A percentile compares a stretch with the other conserved stretches of the same genome.
Evolutionary conservation across 2,888 invertebrate species (phyloP).

Genomic region (Eumacrocentrus americanus): DNA sequence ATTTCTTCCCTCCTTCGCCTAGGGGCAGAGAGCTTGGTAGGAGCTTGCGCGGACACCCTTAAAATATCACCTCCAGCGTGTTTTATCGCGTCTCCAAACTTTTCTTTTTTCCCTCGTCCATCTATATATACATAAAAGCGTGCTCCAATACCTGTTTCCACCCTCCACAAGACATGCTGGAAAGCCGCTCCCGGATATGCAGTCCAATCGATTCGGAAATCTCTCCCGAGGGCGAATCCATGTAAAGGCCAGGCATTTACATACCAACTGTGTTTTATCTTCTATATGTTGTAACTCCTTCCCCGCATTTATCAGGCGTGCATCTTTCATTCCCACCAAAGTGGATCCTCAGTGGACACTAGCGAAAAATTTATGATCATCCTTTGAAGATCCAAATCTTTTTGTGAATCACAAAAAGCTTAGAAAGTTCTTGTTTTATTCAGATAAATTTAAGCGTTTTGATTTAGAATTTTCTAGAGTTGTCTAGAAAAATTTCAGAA

Average conservation of each 20-base stretch:
- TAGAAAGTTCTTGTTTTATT: slow-evolving; percentile 1
- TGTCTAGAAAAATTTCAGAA: no score
- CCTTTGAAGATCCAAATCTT: no score
- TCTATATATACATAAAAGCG: background rate
- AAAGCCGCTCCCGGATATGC: slow-evolving; percentile 23
- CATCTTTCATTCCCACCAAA: slow-evolving; percentile 36
- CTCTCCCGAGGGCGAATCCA: slow-evolving; percentile 32
- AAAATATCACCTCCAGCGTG: slow-evolving; percentile 55
- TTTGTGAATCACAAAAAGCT: background rate
- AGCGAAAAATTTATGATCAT: slow-evolving; percentile 54
- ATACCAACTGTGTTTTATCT: slow-evolving; percentile 50
- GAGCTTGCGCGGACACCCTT: slow-evolving; percentile 48
- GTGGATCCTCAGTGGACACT: slow-evolving; percentile 35
- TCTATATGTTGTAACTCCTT: background rate
- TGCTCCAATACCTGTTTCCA: slow-evolving; percentile 10
- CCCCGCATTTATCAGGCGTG: no score
- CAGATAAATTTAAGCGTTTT: no score
- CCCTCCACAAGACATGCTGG: slow-evolving; percentile 5
- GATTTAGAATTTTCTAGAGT: background rate
- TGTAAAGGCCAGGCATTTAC: slow-evolving; percentile 45
- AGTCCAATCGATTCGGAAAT: slow-evolving; percentile 37
- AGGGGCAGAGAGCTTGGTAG: slow-evolving; percentile 26
- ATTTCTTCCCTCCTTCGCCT: slow-evolving; percentile 3
- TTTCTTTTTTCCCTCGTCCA: slow-evolving; percentile 9
- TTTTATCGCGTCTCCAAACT: slow-evolving; percentile 41